Evolutionary conservation across 2,888 invertebrate genomes (phyloP), one percentile per base, ranked within the genome.

Genomic region (Crepidodera aurea): DNA sequence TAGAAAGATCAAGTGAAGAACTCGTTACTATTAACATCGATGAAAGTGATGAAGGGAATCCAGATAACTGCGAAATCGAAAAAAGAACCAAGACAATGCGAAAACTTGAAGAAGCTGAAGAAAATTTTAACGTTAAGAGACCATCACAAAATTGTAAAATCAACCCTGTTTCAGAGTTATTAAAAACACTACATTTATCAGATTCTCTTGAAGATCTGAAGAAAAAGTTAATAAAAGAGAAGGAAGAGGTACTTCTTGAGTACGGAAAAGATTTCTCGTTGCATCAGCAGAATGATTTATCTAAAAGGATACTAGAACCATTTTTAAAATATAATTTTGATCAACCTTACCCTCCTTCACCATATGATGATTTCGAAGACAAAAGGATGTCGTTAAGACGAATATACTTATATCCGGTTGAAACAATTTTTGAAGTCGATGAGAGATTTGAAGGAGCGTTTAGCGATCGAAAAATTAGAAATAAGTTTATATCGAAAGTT

Each of bases 401-500:
- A 25, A 44, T 44, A n/a, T 44, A 15, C 18, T 19, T 25, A 22
- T 44, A 44, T 44, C 44, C 44, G 2, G 44, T 22, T 12, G 12
- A 44, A 8, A 8, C 22, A 8, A 12, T 8, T 1, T 13, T 5
- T 6, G 44, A 44, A 8, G 12, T n/a, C 2, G 22, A 13, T 12
- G 44, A 16, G 8, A 42, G 42, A 42, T 44, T 22, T 13, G 44
- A 44, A 22, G 25, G 22, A 5, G 4, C 4, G 12, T 44, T 44
- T 13, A 22, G 22, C 1, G 12, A 39, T 8, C 4, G 18, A 12
- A 53, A 25, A 27, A 56, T 60, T 5, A 58, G 69, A 1, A 66
- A 66, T 19, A 29, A 58, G 22, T 82, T 82, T 53, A 69, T 82
- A 4, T 74, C 83, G 76, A 86, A 85, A 73, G 86, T 87, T 12